These are phyloP conservation scores for Miichthys miiuy DNA, from an alignment of 2,797 vertebrate genomes.

Conservation along the genomic window DNA sequence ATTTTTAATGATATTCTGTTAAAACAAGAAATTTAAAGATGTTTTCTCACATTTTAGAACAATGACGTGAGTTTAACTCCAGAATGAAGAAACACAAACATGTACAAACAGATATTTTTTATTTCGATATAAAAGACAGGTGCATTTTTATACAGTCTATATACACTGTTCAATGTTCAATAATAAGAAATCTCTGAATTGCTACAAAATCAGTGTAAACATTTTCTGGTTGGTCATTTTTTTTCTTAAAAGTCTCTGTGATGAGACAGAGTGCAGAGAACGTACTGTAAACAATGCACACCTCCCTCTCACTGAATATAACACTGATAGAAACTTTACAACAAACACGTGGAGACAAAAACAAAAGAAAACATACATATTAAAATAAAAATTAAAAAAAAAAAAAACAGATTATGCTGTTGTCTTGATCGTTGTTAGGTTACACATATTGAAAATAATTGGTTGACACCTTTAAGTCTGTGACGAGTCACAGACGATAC, in stretches of 20 bases:
- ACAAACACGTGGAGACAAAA: conserved; percentile 45
- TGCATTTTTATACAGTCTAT: conserved; percentile 69
- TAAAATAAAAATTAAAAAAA: background rate
- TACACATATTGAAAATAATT: conserved; percentile 18
- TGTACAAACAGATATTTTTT: conserved; percentile 58
- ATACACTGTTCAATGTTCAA: conserved; percentile 65
- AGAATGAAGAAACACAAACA: conserved; percentile 6
- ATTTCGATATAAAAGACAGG: conserved; percentile 75
- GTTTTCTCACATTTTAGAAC: background rate
- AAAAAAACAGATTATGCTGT: conserved; percentile 32
- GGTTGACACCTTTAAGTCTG: conserved; percentile 15
- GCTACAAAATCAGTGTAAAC: conserved; percentile 82
- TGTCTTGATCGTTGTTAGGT: conserved; percentile 29
- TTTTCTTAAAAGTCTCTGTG: conserved; percentile 40
- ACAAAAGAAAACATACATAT: conserved; percentile 43
- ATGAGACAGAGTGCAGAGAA: conserved; percentile 66
- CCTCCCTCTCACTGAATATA: conserved; percentile 54
- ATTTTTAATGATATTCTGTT: background rate
- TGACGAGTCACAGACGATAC: background rate
- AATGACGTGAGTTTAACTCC: too few relatives aligned
- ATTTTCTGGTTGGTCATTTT: conserved; percentile 66
- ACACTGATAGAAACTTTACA: conserved; percentile 62
- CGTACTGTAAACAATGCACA: conserved; percentile 71
- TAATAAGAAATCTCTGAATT: conserved; percentile 64
- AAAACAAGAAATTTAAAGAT: background rate